Conservation (phyloP, 2,888 invertebrate species). For the Platycnemis pennipes region DNA sequence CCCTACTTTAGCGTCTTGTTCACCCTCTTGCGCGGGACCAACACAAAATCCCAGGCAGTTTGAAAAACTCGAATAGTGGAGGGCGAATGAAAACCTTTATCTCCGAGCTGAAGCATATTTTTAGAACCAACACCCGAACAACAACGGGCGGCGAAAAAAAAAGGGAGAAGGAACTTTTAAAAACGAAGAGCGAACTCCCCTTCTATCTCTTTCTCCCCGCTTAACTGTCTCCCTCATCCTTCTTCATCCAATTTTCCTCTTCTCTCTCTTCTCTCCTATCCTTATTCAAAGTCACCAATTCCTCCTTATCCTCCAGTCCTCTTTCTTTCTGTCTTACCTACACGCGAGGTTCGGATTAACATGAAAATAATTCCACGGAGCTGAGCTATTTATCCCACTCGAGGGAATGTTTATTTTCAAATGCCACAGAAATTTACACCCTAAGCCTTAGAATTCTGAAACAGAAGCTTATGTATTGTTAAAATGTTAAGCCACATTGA, state of each 20-base stretch:
- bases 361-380: too few species aligned
- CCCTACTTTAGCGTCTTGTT: not conserved
- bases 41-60: slow-evolving; percentile 25
- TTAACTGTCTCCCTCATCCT: not conserved
- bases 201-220: not conserved
- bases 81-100: slow-evolving; percentile 61
- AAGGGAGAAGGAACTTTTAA: not conserved
- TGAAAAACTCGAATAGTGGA: slow-evolving; percentile 61
- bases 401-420: too few species aligned
- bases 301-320: not conserved
- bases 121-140: slow-evolving; percentile 57
- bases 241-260: not conserved
- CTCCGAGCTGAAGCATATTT: slow-evolving; percentile 64
- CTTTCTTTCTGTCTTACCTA: too few species aligned
- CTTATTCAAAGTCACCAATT: not conserved
- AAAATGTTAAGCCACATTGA: too few species aligned
- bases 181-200: not conserved
- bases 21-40: not conserved
- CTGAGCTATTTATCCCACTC: too few species aligned
- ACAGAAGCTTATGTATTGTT: too few species aligned
- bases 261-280: not conserved
- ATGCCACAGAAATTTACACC: too few species aligned
- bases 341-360: too few species aligned
- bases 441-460: too few species aligned
- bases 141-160: slow-evolving; percentile 45